A percentile compares a stretch with the other conserved stretches of the same genome.
Evolutionary conservation across 1,140 invertebrate species (phyloP).

Genomic region (Pomacea maculata): DNA sequence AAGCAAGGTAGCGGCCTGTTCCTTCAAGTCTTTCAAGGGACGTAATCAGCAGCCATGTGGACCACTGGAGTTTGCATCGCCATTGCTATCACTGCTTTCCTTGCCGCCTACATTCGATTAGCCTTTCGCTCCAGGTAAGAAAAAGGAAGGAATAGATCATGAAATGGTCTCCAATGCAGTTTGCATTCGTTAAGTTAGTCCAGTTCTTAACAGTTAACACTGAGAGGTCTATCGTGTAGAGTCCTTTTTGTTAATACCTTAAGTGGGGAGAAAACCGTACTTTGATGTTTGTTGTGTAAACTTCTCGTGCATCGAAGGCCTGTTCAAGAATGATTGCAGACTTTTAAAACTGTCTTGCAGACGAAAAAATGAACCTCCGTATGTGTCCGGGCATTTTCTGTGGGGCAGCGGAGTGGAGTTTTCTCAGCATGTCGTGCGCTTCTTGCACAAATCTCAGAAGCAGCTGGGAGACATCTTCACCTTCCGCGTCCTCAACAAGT

Average conservation of each 20-base stretch:
- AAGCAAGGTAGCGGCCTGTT: too few relatives aligned
- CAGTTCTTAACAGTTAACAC: too few relatives aligned
- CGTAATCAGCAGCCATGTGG: constrained; percentile 36
- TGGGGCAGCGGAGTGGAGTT: constrained; percentile 63
- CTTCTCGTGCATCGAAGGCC: too few relatives aligned
- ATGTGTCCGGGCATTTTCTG: constrained; percentile 57
- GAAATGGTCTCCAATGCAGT: too few relatives aligned
- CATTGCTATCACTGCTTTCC: constrained; percentile 23
- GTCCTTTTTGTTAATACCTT: too few relatives aligned
- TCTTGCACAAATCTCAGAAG: constrained; percentile 53
- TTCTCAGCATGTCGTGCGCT: constrained; percentile 57
- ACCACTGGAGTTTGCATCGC: constrained; percentile 45
- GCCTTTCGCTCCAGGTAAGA: constrained; percentile 49
- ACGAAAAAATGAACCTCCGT: constrained; percentile 54
- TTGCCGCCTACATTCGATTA: constrained; percentile 49
- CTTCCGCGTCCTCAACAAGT: constrained; percentile 61
- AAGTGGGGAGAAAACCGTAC: background rate
- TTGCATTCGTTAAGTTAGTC: too few relatives aligned
- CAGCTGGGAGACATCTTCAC: constrained; percentile 62
- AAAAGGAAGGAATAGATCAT: background rate
- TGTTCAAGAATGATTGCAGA: background rate
- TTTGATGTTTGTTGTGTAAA: too few relatives aligned
- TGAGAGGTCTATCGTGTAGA: too few relatives aligned
- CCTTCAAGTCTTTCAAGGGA: too few relatives aligned
- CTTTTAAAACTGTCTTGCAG: constrained; percentile 44